Conservation (phyloP, 1,140 invertebrate species). For the Euwallacea similis region DNA sequence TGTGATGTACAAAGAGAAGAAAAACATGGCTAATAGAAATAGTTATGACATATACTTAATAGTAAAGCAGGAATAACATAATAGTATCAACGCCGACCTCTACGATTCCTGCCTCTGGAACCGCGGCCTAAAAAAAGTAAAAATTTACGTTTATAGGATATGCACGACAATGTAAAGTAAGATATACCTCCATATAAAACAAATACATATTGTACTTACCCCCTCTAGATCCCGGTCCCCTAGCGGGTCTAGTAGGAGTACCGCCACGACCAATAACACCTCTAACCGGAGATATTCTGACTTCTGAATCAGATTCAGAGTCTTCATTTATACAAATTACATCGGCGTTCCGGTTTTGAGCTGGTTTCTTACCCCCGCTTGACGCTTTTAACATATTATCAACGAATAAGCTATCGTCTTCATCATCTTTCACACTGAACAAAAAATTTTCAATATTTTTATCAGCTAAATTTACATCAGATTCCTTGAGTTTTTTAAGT, state of each 20-base stretch:
- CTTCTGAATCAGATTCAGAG: slow-evolving; percentile 1
- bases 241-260: slow-evolving; percentile 10
- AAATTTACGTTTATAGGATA: neutral
- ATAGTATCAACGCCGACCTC: neutral
- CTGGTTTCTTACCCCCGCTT: neutral
- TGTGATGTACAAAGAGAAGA: too few species aligned
- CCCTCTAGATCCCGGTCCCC: slow-evolving; percentile 39
- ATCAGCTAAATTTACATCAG: slow-evolving; percentile 51
- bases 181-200: neutral
- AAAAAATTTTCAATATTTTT: slow-evolving; percentile 35
- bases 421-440: slow-evolving; percentile 10
- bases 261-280: neutral
- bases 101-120: neutral
- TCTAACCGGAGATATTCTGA: neutral
- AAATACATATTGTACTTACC: slow-evolving; percentile 10
- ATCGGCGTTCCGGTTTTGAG: neutral
- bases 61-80: too few species aligned
- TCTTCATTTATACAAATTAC: neutral
- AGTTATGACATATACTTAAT: too few species aligned
- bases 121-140: slow-evolving; percentile 10
- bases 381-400: neutral
- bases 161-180: neutral
- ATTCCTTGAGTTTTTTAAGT: slow-evolving; percentile 50
- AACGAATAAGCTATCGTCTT: slow-evolving; percentile 14
- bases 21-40: too few species aligned